These are phyloP conservation scores for Panurus biarmicus DNA, from an alignment of 2,113 vertebrate genomes.

Conservation along the genomic window DNA sequence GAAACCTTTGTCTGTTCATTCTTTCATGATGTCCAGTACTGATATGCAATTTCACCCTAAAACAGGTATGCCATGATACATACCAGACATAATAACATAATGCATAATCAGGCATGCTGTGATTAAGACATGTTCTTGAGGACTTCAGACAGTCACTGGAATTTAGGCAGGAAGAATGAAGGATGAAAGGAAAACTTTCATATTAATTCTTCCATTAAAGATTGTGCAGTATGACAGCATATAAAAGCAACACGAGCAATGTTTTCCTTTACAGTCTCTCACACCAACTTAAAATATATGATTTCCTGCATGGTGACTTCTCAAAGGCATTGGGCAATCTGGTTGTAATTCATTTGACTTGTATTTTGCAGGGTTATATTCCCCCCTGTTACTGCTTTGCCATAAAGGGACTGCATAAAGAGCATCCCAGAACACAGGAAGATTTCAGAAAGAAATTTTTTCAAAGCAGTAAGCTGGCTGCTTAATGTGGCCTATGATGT, in stretches of 20 bases:
- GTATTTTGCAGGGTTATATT: not conserved
- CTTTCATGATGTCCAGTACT: not conserved
- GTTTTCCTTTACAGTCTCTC: not conserved
- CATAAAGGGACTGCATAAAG: not conserved
- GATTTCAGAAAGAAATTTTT: slow-evolving; percentile 3
- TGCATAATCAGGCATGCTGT: not conserved
- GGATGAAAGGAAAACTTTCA: not conserved
- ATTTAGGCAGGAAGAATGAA: not conserved
- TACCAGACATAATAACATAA: not conserved
- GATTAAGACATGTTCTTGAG: not conserved
- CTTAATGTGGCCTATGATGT: not conserved
- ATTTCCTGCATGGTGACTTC: not conserved
- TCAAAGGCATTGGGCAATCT: not conserved
- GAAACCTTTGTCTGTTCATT: not conserved
- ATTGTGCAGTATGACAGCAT: not conserved
- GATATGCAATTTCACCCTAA: not conserved
- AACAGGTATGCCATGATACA: not conserved
- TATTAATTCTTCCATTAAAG: not conserved
- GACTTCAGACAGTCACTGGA: not conserved
- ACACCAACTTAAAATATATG: not conserved
- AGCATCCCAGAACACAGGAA: not conserved
- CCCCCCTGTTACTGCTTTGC: not conserved
- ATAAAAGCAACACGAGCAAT: not conserved
- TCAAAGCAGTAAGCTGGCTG: slow-evolving; percentile 7
- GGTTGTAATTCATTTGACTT: not conserved